These are phyloP conservation scores for Oreochromis aureus DNA, from an alignment of 2,113 vertebrate species.

Conservation along the genomic window DNA sequence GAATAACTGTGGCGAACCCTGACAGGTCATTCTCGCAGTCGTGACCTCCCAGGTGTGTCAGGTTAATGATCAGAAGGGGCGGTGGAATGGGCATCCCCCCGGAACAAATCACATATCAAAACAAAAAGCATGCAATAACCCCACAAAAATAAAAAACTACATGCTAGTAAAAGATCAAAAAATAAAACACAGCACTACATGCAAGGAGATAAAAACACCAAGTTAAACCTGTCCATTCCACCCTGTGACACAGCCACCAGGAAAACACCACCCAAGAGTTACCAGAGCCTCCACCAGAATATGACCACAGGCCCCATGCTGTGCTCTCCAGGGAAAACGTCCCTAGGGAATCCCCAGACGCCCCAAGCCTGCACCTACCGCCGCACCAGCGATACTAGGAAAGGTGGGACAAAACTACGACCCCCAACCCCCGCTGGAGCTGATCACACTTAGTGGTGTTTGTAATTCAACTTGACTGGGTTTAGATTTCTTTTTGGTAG, in stretches of 20 bases:
- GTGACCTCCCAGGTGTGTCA: not conserved
- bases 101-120: not conserved
- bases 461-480: not conserved
- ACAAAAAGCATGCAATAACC: not conserved
- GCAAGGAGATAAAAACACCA: not conserved
- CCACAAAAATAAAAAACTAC: not conserved
- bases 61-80: not conserved
- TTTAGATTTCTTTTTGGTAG: not conserved
- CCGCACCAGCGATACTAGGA: rapidly evolving
- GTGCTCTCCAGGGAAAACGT: not conserved
- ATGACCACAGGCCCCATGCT: not conserved
- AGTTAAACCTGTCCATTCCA: not conserved
- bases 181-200: not conserved
- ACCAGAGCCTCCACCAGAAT: not conserved
- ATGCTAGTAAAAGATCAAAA: not conserved
- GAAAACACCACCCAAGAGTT: not conserved
- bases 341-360: not conserved
- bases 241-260: not conserved
- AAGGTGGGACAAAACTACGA: not conserved
- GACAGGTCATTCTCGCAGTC: not conserved
- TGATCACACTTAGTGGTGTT: not conserved
- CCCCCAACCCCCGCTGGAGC: not conserved
- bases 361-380: not conserved
- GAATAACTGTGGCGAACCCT: too few species aligned
- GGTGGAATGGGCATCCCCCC: rapidly evolving